These are phyloP conservation scores for Hoplostethus atlanticus DNA, from an alignment of 2,797 vertebrate genomes.

Conservation along the genomic window DNA sequence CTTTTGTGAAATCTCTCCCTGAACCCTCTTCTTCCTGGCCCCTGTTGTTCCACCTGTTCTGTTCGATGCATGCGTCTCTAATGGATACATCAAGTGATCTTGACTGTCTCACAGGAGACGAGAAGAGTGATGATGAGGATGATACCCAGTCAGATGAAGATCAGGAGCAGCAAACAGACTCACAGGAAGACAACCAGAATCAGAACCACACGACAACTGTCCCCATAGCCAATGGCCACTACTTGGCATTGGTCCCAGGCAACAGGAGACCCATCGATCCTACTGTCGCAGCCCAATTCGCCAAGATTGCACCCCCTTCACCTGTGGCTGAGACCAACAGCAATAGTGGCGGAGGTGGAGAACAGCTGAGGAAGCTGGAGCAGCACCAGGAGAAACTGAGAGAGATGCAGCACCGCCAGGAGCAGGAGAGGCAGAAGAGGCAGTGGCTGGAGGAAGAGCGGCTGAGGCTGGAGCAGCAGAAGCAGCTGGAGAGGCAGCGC, in stretches of 20 bases:
- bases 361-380: constrained; percentile 73
- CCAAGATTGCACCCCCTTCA: constrained; percentile 26
- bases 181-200: constrained; percentile 71
- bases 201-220: constrained; percentile 54
- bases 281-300: constrained; percentile 65
- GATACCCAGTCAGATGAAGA: constrained; percentile 1
- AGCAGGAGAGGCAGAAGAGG: constrained; percentile 73
- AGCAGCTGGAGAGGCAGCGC: constrained; percentile 80
- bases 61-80: constrained; percentile 76
- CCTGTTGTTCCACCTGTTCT: constrained; percentile 60
- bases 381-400: constrained; percentile 74
- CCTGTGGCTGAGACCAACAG: constrained; percentile 6
- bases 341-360: constrained; percentile 8
- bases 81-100: constrained; percentile 82
- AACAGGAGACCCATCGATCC: constrained; percentile 81
- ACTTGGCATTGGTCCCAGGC: constrained; percentile 77
- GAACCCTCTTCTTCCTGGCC: constrained; percentile 59
- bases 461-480: constrained; percentile 76
- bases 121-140: constrained; percentile 53
- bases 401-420: constrained; percentile 73
- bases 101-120: constrained; percentile 85
- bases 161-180: constrained; percentile 37
- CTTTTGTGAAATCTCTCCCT: constrained; percentile 58
- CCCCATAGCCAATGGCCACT: constrained; percentile 76
- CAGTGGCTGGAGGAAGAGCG: constrained; percentile 80